phyloP scores from a whole-genome alignment of 2,113 vertebrate genomes.

The Monopterus albus region DNA sequence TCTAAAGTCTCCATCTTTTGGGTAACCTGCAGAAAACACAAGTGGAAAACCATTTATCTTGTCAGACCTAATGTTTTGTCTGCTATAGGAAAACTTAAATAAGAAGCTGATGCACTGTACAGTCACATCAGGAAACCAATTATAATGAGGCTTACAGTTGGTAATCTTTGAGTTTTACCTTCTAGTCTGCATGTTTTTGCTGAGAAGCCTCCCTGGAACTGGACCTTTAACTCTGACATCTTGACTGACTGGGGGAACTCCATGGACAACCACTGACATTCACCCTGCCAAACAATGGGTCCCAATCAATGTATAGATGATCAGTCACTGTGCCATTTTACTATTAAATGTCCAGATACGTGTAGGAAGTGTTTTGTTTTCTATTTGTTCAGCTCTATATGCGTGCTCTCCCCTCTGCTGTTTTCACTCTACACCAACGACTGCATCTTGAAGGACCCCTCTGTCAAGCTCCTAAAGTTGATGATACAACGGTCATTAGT shows the following conservation, averaged over 20 bases:
- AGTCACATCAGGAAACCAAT: not conserved
- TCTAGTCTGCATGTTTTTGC: slow-evolving; percentile 86
- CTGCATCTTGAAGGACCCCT: too few species aligned
- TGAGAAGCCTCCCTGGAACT: slow-evolving; percentile 97
- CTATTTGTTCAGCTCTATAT: not conserved
- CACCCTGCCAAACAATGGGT: slow-evolving; percentile 80
- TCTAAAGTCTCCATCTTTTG: slow-evolving; percentile 70
- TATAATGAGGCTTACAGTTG: fast-evolving
- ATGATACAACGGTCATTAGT: too few species aligned
- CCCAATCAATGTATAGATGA: not conserved
- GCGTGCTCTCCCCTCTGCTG: too few species aligned
- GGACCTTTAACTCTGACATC: slow-evolving; percentile 85
- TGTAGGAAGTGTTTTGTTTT: not conserved
- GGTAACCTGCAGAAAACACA: slow-evolving; percentile 80
- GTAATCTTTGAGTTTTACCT: slow-evolving; percentile 78
- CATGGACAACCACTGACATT: slow-evolving; percentile 90
- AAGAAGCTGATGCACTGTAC: not conserved
- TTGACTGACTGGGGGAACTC: slow-evolving; percentile 87
- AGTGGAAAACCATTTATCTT: not conserved
- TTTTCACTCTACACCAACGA: too few species aligned
- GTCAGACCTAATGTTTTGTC: too few species aligned
- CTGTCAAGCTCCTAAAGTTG: too few species aligned
- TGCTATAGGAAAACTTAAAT: not conserved
- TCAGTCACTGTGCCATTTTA: not conserved
- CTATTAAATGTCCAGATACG: fast-evolving